phyloP scores from a whole-genome alignment of 2,888 invertebrate genomes.

The Therioaphis trifolii region DNA sequence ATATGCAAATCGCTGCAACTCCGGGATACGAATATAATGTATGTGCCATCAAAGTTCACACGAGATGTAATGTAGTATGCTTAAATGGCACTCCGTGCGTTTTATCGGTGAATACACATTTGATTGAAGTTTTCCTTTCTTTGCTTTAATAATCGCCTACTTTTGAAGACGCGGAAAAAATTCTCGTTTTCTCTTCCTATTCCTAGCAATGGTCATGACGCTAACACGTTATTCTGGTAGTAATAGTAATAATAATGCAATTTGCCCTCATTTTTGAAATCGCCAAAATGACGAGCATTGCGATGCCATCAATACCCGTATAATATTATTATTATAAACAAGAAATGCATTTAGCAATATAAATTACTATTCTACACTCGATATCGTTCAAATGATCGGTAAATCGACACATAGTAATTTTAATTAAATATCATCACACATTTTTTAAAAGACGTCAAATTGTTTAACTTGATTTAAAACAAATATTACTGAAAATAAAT shows the following conservation, averaged over 20 bases:
- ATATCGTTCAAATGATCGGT: neutral
- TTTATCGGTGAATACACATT: too few relatives aligned
- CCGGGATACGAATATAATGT: neutral
- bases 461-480: too few relatives aligned
- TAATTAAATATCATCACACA: too few relatives aligned
- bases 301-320: too few relatives aligned
- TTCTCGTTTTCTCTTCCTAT: constrained; percentile 38
- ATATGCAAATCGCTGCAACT: neutral
- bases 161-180: neutral
- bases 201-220: constrained; percentile 1
- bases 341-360: too few relatives aligned
- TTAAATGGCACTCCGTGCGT: too few relatives aligned
- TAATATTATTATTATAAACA: too few relatives aligned
- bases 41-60: neutral
- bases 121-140: constrained; percentile 10
- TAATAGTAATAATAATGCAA: neutral
- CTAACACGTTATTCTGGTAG: constrained; percentile 10
- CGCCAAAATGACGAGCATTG: neutral
- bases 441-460: too few relatives aligned
- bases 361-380: too few relatives aligned
- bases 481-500: too few relatives aligned
- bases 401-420: too few relatives aligned
- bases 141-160: constrained; percentile 12
- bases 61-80: neutral
- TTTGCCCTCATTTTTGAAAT: constrained; percentile 37